Evolutionary conservation across 2,797 vertebrate species (phyloP), one percentile per base, ranked within the genome.

Genomic region (Sebastes flavidus): DNA sequence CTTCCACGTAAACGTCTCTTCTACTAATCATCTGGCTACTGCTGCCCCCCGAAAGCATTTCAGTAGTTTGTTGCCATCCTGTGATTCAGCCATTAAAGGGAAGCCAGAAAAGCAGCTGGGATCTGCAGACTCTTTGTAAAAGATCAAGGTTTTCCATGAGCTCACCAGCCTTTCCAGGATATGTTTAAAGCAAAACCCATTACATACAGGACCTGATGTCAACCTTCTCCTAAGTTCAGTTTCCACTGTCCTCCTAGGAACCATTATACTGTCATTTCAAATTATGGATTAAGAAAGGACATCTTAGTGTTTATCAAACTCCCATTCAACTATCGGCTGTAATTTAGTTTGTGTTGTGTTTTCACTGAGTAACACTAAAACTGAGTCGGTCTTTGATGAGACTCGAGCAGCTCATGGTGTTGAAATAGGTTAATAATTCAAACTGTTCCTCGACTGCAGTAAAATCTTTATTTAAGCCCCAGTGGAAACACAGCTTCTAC

Each of bases 91-190:
- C 73, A 54, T 87, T 86, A 73, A 88, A 87, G 52, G 30, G 42
- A 79, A 81, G 82, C 87, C 78, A 83, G 71, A 80, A 70, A 70
- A 88, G 38, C 87, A 83, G 90, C 85, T 88, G 88, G 78, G 84
- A 88, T 80, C 80, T 81, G 75, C 58, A 82, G 82, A 84, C 60
- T 79, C 87, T 89, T 81, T 81, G 79, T 81, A 65, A 83, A 88
- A 91, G 88, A 89, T 89, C 83, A 87, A 87, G 77, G 85, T 90
- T 93, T 94, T 93, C 91, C 92, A 92, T 94, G 89, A 94, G 81
- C 87, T 93, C 93, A 94, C 77, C 61, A 34, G 52, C 38, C 77
- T 84, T 88, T 90, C 82, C 87, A 84, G 77, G 78, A 84, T 65
- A 73, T 65, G 42, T 85, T 79, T 87, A 24, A 85, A 89, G 70